Conservation (phyloP, 2,888 invertebrate genomes). For the Brachyopa scutellaris region DNA sequence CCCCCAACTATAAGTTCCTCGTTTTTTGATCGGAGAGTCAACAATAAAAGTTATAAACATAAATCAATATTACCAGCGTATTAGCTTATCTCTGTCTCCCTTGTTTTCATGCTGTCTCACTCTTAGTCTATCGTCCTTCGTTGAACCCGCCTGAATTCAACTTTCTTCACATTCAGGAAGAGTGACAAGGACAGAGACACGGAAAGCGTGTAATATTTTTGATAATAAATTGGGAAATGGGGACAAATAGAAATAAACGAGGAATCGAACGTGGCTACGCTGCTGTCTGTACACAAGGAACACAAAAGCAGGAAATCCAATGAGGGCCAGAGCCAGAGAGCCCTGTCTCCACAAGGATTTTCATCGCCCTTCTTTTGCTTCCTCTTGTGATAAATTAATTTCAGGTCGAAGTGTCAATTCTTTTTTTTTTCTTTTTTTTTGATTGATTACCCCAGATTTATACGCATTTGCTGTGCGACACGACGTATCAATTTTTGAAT, state of each 20-base stretch:
- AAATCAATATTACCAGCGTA: conserved; percentile 13
- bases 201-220: background rate
- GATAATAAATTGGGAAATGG: conserved; percentile 7
- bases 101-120: background rate
- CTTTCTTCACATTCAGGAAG: background rate
- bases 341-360: background rate
- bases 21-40: conserved; percentile 19
- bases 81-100: background rate
- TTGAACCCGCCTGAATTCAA: background rate
- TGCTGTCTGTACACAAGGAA: conserved; percentile 2
- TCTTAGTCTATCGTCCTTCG: background rate
- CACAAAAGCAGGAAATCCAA: background rate
- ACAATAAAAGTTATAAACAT: conserved; percentile 23
- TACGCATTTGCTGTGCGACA: conserved; percentile 6
- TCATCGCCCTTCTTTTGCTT: background rate
- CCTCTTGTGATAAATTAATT: conserved; percentile 37
- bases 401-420: conserved; percentile 50
- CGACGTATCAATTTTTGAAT: conserved; percentile 40
- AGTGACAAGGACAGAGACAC: background rate
- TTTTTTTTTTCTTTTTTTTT: conserved; percentile 24
- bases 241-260: conserved; percentile 3
- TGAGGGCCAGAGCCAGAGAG: background rate
- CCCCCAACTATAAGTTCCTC: background rate
- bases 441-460: conserved; percentile 52
- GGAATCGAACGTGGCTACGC: background rate